These are phyloP conservation scores for Micromesistius poutassou DNA, from an alignment of 2,797 vertebrate species.

Conservation along the genomic window DNA sequence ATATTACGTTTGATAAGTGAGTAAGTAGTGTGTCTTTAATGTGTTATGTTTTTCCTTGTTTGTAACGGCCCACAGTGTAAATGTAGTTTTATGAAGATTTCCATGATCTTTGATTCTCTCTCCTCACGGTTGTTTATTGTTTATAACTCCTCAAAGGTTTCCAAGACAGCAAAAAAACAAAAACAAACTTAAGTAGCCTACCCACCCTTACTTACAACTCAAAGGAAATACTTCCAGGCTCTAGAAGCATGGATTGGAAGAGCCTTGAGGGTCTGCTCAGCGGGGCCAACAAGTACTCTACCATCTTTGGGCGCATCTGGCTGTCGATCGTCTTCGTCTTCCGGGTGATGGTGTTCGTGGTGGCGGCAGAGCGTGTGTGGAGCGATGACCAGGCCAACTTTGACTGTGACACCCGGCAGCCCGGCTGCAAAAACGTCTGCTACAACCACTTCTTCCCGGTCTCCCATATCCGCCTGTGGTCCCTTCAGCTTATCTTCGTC, in stretches of 20 bases:
- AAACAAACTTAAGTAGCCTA: background rate
- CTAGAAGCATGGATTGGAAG: slow-evolving; percentile 85
- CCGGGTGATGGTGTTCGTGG: slow-evolving; percentile 86
- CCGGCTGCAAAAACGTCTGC: slow-evolving; percentile 88
- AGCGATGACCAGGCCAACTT: slow-evolving; percentile 89
- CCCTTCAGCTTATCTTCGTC: slow-evolving; percentile 90
- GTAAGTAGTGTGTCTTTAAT: background rate
- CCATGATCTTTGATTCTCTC: background rate
- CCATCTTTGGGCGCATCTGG: slow-evolving; percentile 88
- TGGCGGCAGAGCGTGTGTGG: slow-evolving; percentile 88
- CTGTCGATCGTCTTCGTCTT: slow-evolving; percentile 89
- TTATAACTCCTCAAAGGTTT: background rate
- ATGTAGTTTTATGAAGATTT: background rate
- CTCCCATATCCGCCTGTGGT: slow-evolving; percentile 90
- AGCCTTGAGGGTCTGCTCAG: slow-evolving; percentile 80
- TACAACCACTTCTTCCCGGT: slow-evolving; percentile 87
- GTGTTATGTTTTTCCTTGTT: background rate
- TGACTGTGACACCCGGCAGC: slow-evolving; percentile 88
- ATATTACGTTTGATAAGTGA: background rate
- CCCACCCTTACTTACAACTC: background rate
- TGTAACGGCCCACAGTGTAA: background rate
- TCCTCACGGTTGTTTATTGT: background rate
- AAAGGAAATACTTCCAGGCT: background rate
- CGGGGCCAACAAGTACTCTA: slow-evolving; percentile 90
- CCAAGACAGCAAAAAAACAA: background rate